Conservation (phyloP, 2,888 invertebrate species). For the Oscheius sp. region DNA sequence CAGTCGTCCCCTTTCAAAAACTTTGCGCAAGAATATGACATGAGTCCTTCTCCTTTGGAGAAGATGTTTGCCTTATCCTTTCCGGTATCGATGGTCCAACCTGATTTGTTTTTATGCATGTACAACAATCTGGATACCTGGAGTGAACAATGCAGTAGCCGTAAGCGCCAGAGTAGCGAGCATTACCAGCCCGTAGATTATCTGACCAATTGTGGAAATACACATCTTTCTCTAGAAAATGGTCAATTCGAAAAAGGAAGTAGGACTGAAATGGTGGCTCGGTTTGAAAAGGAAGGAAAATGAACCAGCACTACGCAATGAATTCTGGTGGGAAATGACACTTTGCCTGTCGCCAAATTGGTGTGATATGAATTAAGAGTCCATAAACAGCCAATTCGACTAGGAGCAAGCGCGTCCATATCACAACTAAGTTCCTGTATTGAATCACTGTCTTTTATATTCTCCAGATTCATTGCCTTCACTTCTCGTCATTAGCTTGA, state of each 20-base stretch:
- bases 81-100: conserved; percentile 30
- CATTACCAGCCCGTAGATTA: conserved; percentile 56
- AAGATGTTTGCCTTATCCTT: conserved; percentile 9
- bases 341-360: conserved; percentile 33
- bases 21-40: conserved; percentile 38
- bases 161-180: conserved; percentile 46
- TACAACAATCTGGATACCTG: conserved; percentile 35
- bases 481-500: not conserved
- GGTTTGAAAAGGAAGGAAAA: not conserved
- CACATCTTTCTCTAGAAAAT: conserved; percentile 41
- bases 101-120: conserved; percentile 1
- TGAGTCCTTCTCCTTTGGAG: conserved; percentile 29
- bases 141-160: conserved; percentile 54
- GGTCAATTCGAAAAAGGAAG: not conserved
- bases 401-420: conserved; percentile 29
- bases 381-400: conserved; percentile 32
- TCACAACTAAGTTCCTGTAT: conserved; percentile 18
- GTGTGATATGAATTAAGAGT: conserved; percentile 36
- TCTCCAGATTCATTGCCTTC: not conserved
- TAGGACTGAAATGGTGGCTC: not conserved
- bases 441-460: conserved; percentile 24
- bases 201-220: conserved; percentile 54
- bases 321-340: conserved; percentile 32
- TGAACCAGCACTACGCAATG: conserved; percentile 1
- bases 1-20: conserved; percentile 26